phyloP scores from a whole-genome alignment of 1,140 invertebrate genomes.

The Dendrolimus punctatus region DNA sequence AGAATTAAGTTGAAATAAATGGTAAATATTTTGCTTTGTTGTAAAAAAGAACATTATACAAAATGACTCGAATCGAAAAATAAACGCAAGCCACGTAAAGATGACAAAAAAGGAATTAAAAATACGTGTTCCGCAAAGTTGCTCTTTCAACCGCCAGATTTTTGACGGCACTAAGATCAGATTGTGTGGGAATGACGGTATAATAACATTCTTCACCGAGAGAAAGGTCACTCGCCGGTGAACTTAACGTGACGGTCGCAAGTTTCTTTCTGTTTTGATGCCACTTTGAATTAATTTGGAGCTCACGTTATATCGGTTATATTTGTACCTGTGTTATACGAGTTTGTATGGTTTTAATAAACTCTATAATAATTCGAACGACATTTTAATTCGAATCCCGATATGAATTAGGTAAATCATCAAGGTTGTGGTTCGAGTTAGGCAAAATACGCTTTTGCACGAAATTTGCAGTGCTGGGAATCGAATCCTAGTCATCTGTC shows the following conservation, averaged over 20 bases:
- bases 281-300: slow-evolving; percentile 28
- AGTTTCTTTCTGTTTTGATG: slow-evolving; percentile 21
- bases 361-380: too few relatives aligned
- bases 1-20: too few relatives aligned
- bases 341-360: too few relatives aligned
- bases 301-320: slow-evolving; percentile 11
- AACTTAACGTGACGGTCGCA: slow-evolving; percentile 22
- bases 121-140: slow-evolving; percentile 2
- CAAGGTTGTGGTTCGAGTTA: too few relatives aligned
- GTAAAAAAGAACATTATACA: too few relatives aligned
- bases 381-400: too few relatives aligned
- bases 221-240: slow-evolving; percentile 47
- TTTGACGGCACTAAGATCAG: slow-evolving; percentile 15
- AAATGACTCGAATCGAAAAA: background rate
- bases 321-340: too few relatives aligned
- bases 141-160: background rate
- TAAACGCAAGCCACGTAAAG: slow-evolving; percentile 1
- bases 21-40: too few relatives aligned
- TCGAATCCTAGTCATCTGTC: too few relatives aligned
- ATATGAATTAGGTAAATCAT: too few relatives aligned
- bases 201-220: slow-evolving; percentile 47
- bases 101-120: slow-evolving; percentile 1
- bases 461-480: too few relatives aligned
- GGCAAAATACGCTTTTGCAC: too few relatives aligned
- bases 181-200: slow-evolving; percentile 53